Evolutionary conservation across 2,888 invertebrate genomes (phyloP).

Genomic region (Nymphalis urticae): DNA sequence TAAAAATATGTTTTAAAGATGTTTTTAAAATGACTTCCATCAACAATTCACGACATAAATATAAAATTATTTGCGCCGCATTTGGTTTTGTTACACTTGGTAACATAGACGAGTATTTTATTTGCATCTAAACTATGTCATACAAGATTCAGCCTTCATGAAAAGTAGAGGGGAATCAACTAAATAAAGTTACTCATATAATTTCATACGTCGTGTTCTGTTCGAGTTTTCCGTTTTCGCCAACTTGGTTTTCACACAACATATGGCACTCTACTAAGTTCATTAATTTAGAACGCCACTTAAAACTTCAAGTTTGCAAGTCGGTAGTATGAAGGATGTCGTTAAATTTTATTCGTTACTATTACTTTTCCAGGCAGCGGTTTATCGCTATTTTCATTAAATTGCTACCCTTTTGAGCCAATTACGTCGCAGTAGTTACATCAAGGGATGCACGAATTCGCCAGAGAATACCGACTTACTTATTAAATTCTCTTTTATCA

Average conservation of each 20-base stretch:
- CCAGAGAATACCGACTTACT: background rate
- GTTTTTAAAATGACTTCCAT: too few relatives aligned
- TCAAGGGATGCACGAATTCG: too few relatives aligned
- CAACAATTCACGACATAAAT: too few relatives aligned
- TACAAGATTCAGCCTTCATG: too few relatives aligned
- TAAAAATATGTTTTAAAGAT: too few relatives aligned
- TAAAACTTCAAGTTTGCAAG: conserved; percentile 43
- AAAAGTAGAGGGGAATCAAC: too few relatives aligned
- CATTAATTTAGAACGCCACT: conserved; percentile 47
- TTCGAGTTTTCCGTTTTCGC: conserved; percentile 20
- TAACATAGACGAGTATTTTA: too few relatives aligned
- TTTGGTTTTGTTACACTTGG: too few relatives aligned
- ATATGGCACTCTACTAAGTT: conserved; percentile 44
- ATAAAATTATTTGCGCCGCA: too few relatives aligned
- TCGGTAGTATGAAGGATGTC: conserved; percentile 36
- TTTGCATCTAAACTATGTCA: too few relatives aligned
- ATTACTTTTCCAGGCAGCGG: conserved; percentile 20
- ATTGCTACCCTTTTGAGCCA: background rate
- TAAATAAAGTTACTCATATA: background rate
- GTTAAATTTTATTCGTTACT: conserved; percentile 23
- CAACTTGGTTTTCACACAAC: conserved; percentile 42
- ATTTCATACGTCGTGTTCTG: conserved; percentile 16
- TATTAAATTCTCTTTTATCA: background rate
- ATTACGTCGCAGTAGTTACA: background rate
- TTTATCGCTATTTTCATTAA: background rate